Base-by-base conservation (phyloP, 2,113 vertebrate species). In the Lanius ludovicianus region DNA sequence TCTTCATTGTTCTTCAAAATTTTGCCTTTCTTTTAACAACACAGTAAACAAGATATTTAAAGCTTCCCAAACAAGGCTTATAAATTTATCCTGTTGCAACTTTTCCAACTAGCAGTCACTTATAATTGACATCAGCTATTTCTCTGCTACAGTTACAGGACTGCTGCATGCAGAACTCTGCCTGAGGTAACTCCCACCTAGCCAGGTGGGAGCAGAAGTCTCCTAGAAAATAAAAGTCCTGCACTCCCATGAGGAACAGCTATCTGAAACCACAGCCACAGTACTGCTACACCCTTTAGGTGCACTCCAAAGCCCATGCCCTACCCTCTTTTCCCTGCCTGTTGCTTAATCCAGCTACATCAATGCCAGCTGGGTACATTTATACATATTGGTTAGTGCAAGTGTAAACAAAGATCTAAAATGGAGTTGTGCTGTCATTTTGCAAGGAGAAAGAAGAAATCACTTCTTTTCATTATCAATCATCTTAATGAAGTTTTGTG, bases 251-350 rank as follows among this genome's bases (percentile, higher is more conserved):
- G 41, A 93, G 46, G n/a, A 67, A 23, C 27, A 93, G 56, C 37
- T 49, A 13, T 13, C 22, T 63, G 47, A 89, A 75, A 82, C 8
- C 33, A 56, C 37, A 85, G 44, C 24, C 15, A 42, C n/a, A 35
- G 11, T 60, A 37, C 63, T 84, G 73, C 14, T 59, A 9, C n/a
- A 62, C 9, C 50, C 23, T 18, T 52, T 15, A 52, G 20, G 44
- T 9, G 24, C 7, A 28, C 14, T 27, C 50, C 0, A 0, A 88
- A 92, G 4, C 10, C 50, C 42, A 25, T 1, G 3, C 24, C 14
- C 46, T 33, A 6, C 15, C 47, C 31, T 33, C 27, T 49, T 65
- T 52, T 12, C 25, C 81, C 49, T 89, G 57, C 27, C 10, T 69
- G 1, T 60, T 67, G 28, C 13, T 80, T 52, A 84, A 68, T 69